Percentiles rank a stretch among this genome's conserved stretches.
Evolutionary conservation across 1,140 invertebrate genomes (phyloP).

Genomic region (Dermatophagoides farinae): DNA sequence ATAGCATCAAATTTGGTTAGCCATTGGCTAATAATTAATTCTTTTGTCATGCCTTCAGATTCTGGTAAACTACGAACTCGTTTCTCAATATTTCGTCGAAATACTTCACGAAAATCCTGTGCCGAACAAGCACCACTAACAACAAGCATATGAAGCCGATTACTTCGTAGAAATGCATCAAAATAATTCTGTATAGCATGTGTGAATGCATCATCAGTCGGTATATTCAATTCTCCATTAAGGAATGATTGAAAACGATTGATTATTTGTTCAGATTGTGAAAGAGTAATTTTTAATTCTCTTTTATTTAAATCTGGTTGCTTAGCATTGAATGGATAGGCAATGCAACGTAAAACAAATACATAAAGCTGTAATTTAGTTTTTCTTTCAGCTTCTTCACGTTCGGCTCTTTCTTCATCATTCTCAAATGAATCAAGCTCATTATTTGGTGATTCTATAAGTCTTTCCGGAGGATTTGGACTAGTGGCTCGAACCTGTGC

Average conservation of each 20-base stretch:
- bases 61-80: conserved; percentile 87
- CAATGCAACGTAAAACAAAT: conserved; percentile 89
- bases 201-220: conserved; percentile 96
- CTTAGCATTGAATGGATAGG: conserved; percentile 98
- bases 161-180: conserved; percentile 92
- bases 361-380: conserved; percentile 86
- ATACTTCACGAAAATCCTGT: conserved; percentile 95
- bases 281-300: conserved; percentile 80
- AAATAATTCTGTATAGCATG: conserved; percentile 94
- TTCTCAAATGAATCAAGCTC: not conserved
- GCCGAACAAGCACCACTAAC: conserved; percentile 88
- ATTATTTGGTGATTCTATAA: not conserved
- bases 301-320: conserved; percentile 89
- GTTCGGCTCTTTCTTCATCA: conserved; percentile 18
- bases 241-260: conserved; percentile 68
- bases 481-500: not conserved
- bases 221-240: conserved; percentile 76
- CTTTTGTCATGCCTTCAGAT: conserved; percentile 97
- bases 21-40: conserved; percentile 95
- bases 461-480: conserved; percentile 6
- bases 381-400: conserved; percentile 50
- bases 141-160: conserved; percentile 83
- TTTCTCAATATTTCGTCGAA: conserved; percentile 91
- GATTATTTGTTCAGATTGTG: conserved; percentile 84
- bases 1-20: conserved; percentile 99